These are phyloP conservation scores for Liparis tanakae DNA, from an alignment of 2,797 vertebrate genomes.

Conservation along the genomic window DNA sequence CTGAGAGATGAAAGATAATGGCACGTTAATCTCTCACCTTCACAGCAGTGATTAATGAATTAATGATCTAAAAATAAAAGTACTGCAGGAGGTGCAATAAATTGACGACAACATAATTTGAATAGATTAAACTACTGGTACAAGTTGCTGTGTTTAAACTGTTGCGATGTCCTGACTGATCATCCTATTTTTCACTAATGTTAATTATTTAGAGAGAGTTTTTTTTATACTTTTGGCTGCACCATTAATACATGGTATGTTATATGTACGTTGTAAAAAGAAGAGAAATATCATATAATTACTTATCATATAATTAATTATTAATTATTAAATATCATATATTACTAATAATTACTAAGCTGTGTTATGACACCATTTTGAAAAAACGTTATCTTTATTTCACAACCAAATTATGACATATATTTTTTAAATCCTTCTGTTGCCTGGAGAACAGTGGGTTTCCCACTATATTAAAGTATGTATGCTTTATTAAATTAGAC, in stretches of 20 bases:
- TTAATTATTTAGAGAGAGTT: slow-evolving; percentile 19
- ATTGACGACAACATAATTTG: not conserved
- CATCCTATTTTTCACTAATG: slow-evolving; percentile 5
- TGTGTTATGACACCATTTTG: not conserved
- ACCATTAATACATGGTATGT: not conserved
- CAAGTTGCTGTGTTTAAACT: not conserved
- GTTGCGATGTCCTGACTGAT: slow-evolving; percentile 7
- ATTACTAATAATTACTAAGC: too few relatives aligned
- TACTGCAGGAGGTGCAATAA: not conserved
- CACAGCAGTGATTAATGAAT: slow-evolving; percentile 11
- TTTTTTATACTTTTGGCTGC: slow-evolving; percentile 1
- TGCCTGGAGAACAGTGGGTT: slow-evolving; percentile 11
- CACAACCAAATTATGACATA: not conserved
- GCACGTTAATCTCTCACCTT: slow-evolving; percentile 15
- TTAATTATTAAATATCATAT: not conserved
- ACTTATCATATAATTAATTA: not conserved
- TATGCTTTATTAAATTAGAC: slow-evolving; percentile 2
- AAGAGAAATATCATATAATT: not conserved
- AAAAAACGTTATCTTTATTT: slow-evolving; percentile 16
- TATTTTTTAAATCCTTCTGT: not conserved
- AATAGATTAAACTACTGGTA: slow-evolving; percentile 11
- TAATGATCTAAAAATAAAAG: slow-evolving; percentile 4
- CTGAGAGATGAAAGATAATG: slow-evolving; percentile 19
- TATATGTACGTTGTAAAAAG: not conserved
- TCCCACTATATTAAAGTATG: slow-evolving; percentile 2